Conservation (phyloP, 2,797 vertebrate species). For the Tokudaia muenninki region DNA sequence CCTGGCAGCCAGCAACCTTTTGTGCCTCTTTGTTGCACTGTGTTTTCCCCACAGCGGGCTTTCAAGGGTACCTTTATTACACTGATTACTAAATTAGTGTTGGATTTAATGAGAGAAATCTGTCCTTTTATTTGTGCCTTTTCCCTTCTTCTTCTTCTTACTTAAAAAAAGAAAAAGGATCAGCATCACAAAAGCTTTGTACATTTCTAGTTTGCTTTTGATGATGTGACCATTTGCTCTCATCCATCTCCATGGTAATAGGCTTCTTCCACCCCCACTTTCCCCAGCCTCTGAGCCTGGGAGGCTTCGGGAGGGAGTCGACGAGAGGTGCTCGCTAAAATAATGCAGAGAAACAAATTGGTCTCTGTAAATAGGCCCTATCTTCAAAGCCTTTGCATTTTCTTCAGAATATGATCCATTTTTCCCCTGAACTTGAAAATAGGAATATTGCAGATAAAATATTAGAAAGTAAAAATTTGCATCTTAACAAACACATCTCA, state of each 20-base stretch:
- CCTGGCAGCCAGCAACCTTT: conserved; percentile 84
- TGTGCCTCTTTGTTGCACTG: conserved; percentile 85
- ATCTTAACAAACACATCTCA: conserved; percentile 60
- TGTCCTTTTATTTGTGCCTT: conserved; percentile 94
- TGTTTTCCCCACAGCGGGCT: conserved; percentile 79
- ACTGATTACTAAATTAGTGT: conserved; percentile 97
- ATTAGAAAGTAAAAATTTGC: conserved; percentile 78
- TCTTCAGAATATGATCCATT: conserved; percentile 74
- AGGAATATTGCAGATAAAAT: conserved; percentile 70
- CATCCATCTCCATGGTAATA: conserved; percentile 93
- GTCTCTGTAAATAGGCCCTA: conserved; percentile 81
- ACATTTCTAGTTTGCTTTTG: conserved; percentile 91
- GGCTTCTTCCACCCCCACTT: conserved; percentile 67
- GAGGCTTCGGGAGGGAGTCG: conserved; percentile 57
- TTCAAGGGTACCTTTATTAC: conserved; percentile 88
- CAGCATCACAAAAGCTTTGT: conserved; percentile 90
- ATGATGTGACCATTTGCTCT: conserved; percentile 92
- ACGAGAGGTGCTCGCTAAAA: conserved; percentile 74
- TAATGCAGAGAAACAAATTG: conserved; percentile 85
- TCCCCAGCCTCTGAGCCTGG: conserved; percentile 36
- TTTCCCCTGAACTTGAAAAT: conserved; percentile 73
- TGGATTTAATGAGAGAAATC: conserved; percentile 92
- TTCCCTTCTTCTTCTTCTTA: conserved; percentile 85
- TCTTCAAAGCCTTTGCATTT: conserved; percentile 84
- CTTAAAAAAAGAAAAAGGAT: conserved; percentile 81